Evolutionary conservation across 1,140 invertebrate species (phyloP).

Genomic region (Zaprionus taronus): DNA sequence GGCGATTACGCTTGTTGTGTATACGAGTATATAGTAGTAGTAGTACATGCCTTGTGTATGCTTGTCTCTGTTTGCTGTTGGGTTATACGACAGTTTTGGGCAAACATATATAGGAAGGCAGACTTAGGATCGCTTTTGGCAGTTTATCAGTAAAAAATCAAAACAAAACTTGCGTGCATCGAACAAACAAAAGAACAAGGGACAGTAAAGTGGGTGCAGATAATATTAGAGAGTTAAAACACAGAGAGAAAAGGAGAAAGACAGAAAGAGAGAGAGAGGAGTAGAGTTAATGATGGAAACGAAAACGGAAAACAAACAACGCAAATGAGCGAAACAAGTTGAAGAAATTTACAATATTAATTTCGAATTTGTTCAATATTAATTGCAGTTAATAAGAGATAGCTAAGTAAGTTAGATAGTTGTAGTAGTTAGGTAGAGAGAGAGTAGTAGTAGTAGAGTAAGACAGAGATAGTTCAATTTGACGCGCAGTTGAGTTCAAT

Average conservation of each 20-base stretch:
- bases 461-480: conserved; percentile 42
- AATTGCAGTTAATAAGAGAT: conserved; percentile 49
- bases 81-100: conserved; percentile 41
- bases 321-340: conserved; percentile 2
- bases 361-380: conserved; percentile 35
- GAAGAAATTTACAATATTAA: conserved; percentile 35
- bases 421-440: conserved; percentile 17
- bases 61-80: conserved; percentile 23
- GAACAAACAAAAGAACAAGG: conserved; percentile 42
- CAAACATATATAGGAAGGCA: conserved; percentile 42
- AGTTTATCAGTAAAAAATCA: conserved; percentile 41
- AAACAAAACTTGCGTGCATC: conserved; percentile 52
- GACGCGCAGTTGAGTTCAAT: conserved; percentile 49
- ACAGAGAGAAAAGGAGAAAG: conserved; percentile 43
- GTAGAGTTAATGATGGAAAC: conserved; percentile 9
- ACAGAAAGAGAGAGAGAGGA: neutral
- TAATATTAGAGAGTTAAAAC: conserved; percentile 23
- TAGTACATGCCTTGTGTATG: conserved; percentile 15
- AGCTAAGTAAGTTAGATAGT: conserved; percentile 42
- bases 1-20: conserved; percentile 6
- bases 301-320: neutral
- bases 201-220: conserved; percentile 25
- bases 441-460: neutral
- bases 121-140: conserved; percentile 37
- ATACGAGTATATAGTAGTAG: neutral